A percentile compares a stretch with the other conserved stretches of the same genome.
These are phyloP conservation scores for Mythimna albipuncta DNA, from an alignment of 2,888 invertebrate species.

Conservation along the genomic window DNA sequence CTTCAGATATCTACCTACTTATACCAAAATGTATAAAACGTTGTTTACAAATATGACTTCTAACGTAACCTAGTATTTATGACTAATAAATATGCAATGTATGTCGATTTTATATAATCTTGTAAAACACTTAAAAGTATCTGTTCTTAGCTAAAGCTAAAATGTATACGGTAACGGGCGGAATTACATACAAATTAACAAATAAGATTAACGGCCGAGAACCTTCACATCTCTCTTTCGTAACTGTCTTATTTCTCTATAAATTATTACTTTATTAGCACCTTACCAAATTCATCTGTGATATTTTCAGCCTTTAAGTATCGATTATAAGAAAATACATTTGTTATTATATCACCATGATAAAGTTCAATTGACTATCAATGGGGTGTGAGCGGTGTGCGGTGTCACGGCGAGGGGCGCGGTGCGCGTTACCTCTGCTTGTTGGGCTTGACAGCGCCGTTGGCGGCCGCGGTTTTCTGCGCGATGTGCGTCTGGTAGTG, in stretches of 20 bases:
- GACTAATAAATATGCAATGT: conserved; percentile 79
- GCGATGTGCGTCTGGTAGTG: conserved; percentile 98
- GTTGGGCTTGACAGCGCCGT: conserved; percentile 90
- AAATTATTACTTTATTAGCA: conserved; percentile 87
- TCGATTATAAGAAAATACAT: conserved; percentile 79
- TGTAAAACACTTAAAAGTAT: conserved; percentile 74
- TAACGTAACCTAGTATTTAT: conserved; percentile 74
- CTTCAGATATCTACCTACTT: conserved; percentile 69
- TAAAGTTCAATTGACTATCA: conserved; percentile 87
- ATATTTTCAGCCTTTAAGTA: conserved; percentile 88
- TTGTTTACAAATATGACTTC: conserved; percentile 73
- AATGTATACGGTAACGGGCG: conserved; percentile 89
- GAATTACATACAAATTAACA: conserved; percentile 89
- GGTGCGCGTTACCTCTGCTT: conserved; percentile 86
- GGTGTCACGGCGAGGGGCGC: conserved; percentile 50
- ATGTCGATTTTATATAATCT: conserved; percentile 74
- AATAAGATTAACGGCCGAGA: conserved; percentile 82
- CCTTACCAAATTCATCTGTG: conserved; percentile 89
- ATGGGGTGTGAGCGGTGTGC: conserved; percentile 64
- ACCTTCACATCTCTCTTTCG: conserved; percentile 78
- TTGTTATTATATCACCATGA: conserved; percentile 82
- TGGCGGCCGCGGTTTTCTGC: conserved; percentile 94
- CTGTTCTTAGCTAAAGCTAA: conserved; percentile 85
- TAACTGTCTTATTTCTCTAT: conserved; percentile 82
- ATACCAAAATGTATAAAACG: conserved; percentile 75